Percentiles rank a stretch among this genome's conserved stretches.
Evolutionary conservation across 1,140 invertebrate genomes (phyloP).

Genomic region (Penaeus japonicus): DNA sequence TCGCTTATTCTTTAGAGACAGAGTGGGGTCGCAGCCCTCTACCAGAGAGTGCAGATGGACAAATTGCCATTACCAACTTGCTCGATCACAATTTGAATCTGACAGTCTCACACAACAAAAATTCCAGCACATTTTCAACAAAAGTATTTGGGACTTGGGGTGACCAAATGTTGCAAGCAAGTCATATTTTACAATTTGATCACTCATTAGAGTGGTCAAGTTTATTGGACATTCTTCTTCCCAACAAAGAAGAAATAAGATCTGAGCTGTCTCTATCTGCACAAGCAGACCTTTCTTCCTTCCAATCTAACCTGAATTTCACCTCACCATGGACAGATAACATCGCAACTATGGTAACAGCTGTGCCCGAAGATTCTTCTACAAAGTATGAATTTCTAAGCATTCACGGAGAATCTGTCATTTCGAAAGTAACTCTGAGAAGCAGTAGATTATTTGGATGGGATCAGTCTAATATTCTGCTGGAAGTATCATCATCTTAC

Average conservation of each 20-base stretch:
- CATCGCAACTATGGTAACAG: neutral
- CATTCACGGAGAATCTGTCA: neutral
- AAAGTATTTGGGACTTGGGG: slow-evolving; percentile 3
- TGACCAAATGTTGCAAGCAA: neutral
- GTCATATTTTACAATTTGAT: neutral
- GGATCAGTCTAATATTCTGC: neutral
- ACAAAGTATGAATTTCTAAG: neutral
- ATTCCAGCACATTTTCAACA: neutral
- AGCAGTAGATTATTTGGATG: neutral
- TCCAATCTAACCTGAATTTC: neutral
- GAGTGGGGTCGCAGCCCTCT: slow-evolving; percentile 28
- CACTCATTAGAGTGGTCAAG: neutral
- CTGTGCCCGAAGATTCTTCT: neutral
- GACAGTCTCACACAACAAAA: neutral
- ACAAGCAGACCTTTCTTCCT: neutral
- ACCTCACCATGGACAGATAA: neutral
- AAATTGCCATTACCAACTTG: neutral
- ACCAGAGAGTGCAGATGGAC: slow-evolving; percentile 18
- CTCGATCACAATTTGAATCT: neutral
- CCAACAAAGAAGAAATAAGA: neutral
- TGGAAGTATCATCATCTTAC: too few species aligned
- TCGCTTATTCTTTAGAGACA: neutral
- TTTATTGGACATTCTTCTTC: neutral
- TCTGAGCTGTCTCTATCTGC: neutral
- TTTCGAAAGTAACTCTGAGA: neutral